Percentiles rank a stretch among this genome's conserved stretches.
phyloP scores from a whole-genome alignment of 1,140 invertebrate genomes.

The Wiebesia pumilae region DNA sequence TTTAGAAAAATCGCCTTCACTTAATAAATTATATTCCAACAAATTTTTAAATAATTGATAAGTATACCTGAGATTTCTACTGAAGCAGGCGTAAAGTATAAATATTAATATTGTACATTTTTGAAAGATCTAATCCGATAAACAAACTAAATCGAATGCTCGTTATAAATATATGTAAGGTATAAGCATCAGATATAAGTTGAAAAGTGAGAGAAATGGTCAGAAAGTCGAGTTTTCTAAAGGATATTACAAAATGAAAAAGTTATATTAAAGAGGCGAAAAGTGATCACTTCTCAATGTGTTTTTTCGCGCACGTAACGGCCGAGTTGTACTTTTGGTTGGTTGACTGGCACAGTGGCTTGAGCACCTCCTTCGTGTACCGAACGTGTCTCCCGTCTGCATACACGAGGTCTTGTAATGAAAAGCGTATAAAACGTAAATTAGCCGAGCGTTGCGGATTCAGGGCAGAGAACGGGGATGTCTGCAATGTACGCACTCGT shows the following conservation, averaged over 20 bases:
- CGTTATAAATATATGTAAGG: too few species aligned
- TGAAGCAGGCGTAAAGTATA: too few species aligned
- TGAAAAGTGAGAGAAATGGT: too few species aligned
- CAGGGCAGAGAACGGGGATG: neutral
- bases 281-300: neutral
- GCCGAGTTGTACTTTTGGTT: neutral
- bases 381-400: slow-evolving; percentile 45
- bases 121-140: too few species aligned
- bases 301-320: neutral
- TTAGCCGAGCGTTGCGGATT: slow-evolving; percentile 49
- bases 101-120: too few species aligned
- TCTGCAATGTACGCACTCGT: neutral
- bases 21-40: too few species aligned
- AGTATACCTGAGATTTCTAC: too few species aligned
- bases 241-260: neutral
- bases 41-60: too few species aligned
- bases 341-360: slow-evolving; percentile 7
- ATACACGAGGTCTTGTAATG: slow-evolving; percentile 58
- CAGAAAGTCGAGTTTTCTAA: too few species aligned
- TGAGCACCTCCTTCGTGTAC: slow-evolving; percentile 12
- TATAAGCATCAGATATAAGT: too few species aligned
- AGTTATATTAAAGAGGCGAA: neutral
- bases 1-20: too few species aligned
- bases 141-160: too few species aligned
- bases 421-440: slow-evolving; percentile 63